Percentiles rank a stretch among this genome's conserved stretches.
These are phyloP conservation scores for Anoplophora glabripennis DNA, from an alignment of 1,140 invertebrate species.

Conservation along the genomic window DNA sequence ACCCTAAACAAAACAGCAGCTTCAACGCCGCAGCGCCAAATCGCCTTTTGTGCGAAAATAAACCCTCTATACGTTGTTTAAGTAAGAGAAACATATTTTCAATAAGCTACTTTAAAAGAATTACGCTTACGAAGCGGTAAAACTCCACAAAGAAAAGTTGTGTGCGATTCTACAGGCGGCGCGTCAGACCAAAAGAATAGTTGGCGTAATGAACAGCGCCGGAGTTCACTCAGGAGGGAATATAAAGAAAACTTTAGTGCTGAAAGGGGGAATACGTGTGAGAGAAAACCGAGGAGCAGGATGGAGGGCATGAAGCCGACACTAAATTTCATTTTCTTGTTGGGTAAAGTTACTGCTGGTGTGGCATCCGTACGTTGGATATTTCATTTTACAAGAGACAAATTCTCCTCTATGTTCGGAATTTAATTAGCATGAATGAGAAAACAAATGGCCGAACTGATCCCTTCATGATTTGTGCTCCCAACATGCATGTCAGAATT, in stretches of 20 bases:
- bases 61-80: constrained; percentile 10
- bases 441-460: background rate
- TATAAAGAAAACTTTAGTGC: constrained; percentile 44
- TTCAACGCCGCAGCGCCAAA: constrained; percentile 14
- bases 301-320: constrained; percentile 29
- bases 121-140: constrained; percentile 23
- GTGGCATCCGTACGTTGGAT: constrained; percentile 22
- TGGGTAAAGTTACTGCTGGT: constrained; percentile 26
- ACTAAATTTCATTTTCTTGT: constrained; percentile 43
- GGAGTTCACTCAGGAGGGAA: constrained; percentile 39
- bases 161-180: constrained; percentile 18
- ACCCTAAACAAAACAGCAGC: constrained; percentile 19
- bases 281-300: constrained; percentile 18
- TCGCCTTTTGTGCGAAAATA: constrained; percentile 3
- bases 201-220: constrained; percentile 39
- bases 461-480: too few relatives aligned
- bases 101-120: constrained; percentile 43
- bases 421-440: constrained; percentile 14
- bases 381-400: constrained; percentile 4
- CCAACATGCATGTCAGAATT: too few relatives aligned
- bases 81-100: constrained; percentile 37
- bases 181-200: constrained; percentile 38
- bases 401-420: constrained; percentile 9
- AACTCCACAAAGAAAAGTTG: constrained; percentile 31
- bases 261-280: constrained; percentile 34